These are phyloP conservation scores for Saturnia japonica DNA, from an alignment of 2,888 invertebrate species.

Conservation along the genomic window DNA sequence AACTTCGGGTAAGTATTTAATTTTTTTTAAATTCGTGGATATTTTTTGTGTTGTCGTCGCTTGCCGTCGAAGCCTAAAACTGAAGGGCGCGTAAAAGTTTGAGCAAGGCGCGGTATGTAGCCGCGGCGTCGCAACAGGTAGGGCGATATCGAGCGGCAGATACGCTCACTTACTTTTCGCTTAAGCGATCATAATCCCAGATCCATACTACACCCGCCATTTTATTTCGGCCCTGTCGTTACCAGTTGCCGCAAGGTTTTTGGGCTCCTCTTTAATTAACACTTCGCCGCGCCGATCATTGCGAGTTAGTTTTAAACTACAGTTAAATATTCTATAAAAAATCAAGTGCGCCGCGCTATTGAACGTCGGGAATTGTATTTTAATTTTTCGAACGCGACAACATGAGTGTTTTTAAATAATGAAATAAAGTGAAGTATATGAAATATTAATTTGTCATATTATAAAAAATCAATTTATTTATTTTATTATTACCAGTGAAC, in stretches of 20 bases:
- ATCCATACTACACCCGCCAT: slow-evolving; percentile 56
- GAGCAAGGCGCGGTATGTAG: slow-evolving; percentile 40
- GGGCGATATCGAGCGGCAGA: slow-evolving; percentile 63
- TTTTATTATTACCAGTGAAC: neutral
- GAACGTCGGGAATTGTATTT: neutral
- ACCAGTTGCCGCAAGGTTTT: slow-evolving; percentile 2
- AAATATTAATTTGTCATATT: neutral
- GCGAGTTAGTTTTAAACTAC: neutral
- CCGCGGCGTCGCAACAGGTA: slow-evolving; percentile 71
- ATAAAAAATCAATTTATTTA: neutral
- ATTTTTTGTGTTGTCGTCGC: slow-evolving; percentile 28
- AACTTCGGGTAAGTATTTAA: slow-evolving; percentile 58
- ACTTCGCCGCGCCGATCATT: neutral
- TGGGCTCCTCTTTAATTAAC: neutral
- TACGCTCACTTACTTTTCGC: slow-evolving; percentile 60
- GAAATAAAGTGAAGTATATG: neutral
- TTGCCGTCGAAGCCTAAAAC: slow-evolving; percentile 34
- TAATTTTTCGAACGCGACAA: neutral
- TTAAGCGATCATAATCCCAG: slow-evolving; percentile 56
- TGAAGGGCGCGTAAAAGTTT: slow-evolving; percentile 66
- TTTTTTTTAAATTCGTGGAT: slow-evolving; percentile 31
- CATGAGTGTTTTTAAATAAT: neutral
- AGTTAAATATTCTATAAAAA: neutral
- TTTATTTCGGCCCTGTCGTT: slow-evolving; percentile 43
- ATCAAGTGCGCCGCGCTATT: neutral